phyloP scores from a whole-genome alignment of 2,113 vertebrate genomes.

The Psilopsiagon aurifrons region DNA sequence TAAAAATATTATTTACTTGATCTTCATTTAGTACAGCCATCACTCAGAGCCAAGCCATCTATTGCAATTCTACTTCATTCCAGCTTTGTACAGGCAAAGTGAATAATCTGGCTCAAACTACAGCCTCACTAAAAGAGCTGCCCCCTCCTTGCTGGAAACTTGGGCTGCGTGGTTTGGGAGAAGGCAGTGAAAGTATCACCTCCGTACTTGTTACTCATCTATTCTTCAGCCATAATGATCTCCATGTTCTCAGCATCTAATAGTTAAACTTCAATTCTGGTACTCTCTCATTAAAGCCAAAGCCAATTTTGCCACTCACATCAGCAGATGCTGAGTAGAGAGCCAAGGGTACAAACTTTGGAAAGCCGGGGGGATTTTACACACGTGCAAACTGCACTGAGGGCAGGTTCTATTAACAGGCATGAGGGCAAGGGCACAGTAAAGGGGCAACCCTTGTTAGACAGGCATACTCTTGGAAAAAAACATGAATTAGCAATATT shows the following conservation, averaged over 20 bases:
- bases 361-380: neutral
- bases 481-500: neutral
- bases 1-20: neutral
- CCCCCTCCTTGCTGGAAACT: neutral
- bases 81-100: neutral
- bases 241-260: neutral
- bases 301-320: neutral
- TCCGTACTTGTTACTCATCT: neutral
- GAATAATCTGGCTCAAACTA: neutral
- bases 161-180: neutral
- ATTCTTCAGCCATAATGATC: neutral
- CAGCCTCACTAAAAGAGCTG: neutral
- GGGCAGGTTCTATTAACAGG: neutral
- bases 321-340: neutral
- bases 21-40: neutral
- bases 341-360: neutral
- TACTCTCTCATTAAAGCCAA: neutral
- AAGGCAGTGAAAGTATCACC: neutral
- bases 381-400: accelerated
- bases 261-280: neutral
- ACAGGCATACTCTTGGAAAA: neutral
- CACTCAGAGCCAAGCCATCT: neutral
- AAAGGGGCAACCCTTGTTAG: neutral
- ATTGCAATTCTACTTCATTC: neutral
- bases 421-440: neutral